These are phyloP conservation scores for Petrocephalus microphthalmus DNA, from an alignment of 2,113 vertebrate genomes.

Conservation along the genomic window DNA sequence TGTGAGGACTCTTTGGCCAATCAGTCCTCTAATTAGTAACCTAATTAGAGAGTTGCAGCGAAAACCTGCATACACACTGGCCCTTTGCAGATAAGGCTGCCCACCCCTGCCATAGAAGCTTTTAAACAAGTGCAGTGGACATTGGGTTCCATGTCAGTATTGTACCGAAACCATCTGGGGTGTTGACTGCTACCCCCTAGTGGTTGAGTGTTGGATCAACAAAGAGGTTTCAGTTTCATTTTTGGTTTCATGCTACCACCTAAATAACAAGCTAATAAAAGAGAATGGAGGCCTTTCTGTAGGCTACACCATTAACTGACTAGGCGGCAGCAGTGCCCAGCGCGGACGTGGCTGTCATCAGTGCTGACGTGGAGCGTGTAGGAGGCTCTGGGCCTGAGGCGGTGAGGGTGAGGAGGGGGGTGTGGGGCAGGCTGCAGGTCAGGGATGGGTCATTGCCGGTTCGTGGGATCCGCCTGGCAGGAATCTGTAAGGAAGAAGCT, in stretches of 20 bases:
- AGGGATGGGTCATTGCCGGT: neutral
- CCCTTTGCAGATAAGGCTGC: too few relatives aligned
- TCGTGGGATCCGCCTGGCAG: neutral
- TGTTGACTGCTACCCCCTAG: neutral
- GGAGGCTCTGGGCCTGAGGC: neutral
- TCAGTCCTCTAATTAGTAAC: too few relatives aligned
- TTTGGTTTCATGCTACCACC: neutral
- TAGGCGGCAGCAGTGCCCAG: neutral
- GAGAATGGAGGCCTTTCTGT: neutral
- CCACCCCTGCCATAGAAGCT: too few relatives aligned
- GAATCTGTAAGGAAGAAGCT: neutral
- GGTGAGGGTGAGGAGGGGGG: neutral
- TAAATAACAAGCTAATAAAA: neutral
- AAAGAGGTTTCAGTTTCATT: neutral
- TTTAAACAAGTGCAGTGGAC: neutral
- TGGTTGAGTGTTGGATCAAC: neutral
- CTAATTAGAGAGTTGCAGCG: too few relatives aligned
- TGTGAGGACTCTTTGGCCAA: too few relatives aligned
- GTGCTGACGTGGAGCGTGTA: neutral
- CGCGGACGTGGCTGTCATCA: neutral
- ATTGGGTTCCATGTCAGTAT: neutral
- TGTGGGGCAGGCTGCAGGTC: neutral
- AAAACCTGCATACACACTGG: too few relatives aligned
- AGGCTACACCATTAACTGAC: neutral
- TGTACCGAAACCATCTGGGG: neutral